A percentile compares a stretch with the other conserved stretches of the same genome.
Evolutionary conservation across 2,888 invertebrate species (phyloP).

Genomic region (Ectemnius continuus): DNA sequence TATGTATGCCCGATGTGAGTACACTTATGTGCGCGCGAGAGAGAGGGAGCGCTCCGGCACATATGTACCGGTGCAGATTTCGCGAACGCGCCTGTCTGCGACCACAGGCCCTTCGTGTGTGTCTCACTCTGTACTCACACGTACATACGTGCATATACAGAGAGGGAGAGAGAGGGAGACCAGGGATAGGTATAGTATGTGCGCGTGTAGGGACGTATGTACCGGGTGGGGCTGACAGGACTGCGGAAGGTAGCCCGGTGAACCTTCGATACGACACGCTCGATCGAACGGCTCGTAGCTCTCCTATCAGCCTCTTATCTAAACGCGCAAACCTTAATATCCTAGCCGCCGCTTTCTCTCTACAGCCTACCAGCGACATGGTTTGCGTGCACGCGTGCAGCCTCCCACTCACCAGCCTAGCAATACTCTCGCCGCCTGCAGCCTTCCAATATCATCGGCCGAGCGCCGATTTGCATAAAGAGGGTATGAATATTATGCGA

Average conservation of each 20-base stretch:
- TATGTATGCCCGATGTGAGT: slow-evolving; percentile 68
- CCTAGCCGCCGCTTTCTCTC: background rate
- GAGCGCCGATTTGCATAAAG: too few species aligned
- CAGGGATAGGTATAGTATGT: slow-evolving; percentile 32
- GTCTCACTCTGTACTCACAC: too few species aligned
- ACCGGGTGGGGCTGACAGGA: slow-evolving; percentile 56
- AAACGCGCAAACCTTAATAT: slow-evolving; percentile 29
- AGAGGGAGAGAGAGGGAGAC: too few species aligned
- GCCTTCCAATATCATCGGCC: too few species aligned
- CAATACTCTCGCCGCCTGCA: too few species aligned
- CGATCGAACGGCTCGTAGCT: slow-evolving; percentile 62
- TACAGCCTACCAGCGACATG: too few species aligned
- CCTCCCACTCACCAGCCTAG: too few species aligned
- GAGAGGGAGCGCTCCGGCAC: slow-evolving; percentile 21
- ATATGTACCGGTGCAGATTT: slow-evolving; percentile 49
- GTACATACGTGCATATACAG: too few species aligned
- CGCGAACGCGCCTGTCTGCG: slow-evolving; percentile 27
- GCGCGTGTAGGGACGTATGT: slow-evolving; percentile 49
- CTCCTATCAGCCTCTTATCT: slow-evolving; percentile 52
- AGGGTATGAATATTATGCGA: too few species aligned
- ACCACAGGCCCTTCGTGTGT: slow-evolving; percentile 1
- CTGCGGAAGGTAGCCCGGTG: slow-evolving; percentile 40
- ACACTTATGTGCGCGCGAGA: slow-evolving; percentile 58
- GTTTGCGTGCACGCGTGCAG: too few species aligned
- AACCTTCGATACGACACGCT: slow-evolving; percentile 61